Evolutionary conservation across 2,797 vertebrate species (phyloP), one percentile per base, ranked within the genome.

Genomic region (Leptodactylus fallax): DNA sequence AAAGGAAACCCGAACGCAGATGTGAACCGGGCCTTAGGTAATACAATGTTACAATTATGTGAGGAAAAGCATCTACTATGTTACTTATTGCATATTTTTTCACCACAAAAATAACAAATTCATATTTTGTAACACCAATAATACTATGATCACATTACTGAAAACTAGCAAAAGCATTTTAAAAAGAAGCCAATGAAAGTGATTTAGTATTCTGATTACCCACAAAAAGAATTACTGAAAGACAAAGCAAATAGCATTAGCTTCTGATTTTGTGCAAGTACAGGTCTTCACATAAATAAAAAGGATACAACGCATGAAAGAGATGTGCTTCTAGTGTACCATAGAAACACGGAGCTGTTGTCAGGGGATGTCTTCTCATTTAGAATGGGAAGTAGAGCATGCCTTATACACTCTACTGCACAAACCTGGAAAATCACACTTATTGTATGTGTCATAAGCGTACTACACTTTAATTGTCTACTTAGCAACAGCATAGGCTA

Each of bases 301-400:
- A 23, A 21, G 49, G 23, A 11, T 23, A 23, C n/a, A 23, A n/a
- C 13, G 25, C 25, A 78, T 78, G 12, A 25, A 3, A 76, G 49
- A 53, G 12, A 79, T 27, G 21, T 79, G 53, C 23, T 55, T 79
- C 76, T 25, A 55, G 51, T 27, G 56, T 55, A 56, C 76, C 76
- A 79, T 56, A 79, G 76, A 79, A 79, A 79, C 53, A 78, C 11
- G 14, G 53, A 79, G 76, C 76, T 79, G 76, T 79, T 79, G 53
- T 56, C 76, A 79, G 8, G 53, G 76, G 76, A 79, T 7, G 16
- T 53, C 23, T 79, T 79, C 13, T 8, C 49, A 79, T 79, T 27
- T 72, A 49, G 69, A 47, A 47, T 47, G 17, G 17, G 61, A 65
- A 72, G 45, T 49, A 72, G 69, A 72, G 69, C 69, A 79, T 79